Conservation (phyloP, 2,888 invertebrate genomes). For the Dryadula phaetusa region DNA sequence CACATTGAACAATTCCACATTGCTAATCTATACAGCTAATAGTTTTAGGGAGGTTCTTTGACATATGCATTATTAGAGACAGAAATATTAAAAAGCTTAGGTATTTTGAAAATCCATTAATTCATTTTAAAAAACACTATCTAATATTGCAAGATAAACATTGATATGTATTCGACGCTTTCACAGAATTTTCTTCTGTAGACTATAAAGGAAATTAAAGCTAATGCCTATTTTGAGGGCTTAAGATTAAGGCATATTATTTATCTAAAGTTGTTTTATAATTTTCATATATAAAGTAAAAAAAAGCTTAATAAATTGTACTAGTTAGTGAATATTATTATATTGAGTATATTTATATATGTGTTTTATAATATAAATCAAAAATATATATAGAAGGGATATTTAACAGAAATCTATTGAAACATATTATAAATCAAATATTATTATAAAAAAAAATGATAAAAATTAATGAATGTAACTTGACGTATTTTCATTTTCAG, state of each 20-base stretch:
- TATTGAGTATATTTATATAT: too few species aligned
- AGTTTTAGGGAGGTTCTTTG: not conserved
- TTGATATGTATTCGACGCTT: conserved; percentile 32
- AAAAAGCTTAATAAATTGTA: too few species aligned
- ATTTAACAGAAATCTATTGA: too few species aligned
- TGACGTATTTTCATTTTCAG: too few species aligned
- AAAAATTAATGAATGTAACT: too few species aligned
- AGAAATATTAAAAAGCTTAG: not conserved
- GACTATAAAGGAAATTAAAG: conserved; percentile 24
- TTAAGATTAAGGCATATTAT: not conserved
- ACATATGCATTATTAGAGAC: not conserved
- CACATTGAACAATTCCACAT: conserved; percentile 14
- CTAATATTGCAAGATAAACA: conserved; percentile 22
- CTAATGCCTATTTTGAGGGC: conserved; percentile 8
- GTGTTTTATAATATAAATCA: too few species aligned
- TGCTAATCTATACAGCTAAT: conserved; percentile 6
- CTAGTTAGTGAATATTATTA: too few species aligned
- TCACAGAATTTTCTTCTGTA: conserved; percentile 31
- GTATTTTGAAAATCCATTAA: not conserved
- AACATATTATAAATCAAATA: too few species aligned
- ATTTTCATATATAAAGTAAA: too few species aligned
- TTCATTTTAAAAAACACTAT: conserved; percentile 13
- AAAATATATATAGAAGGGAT: too few species aligned
- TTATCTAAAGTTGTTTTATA: not conserved
- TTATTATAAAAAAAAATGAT: too few species aligned